Evolutionary conservation across 2,797 vertebrate genomes (phyloP).

Genomic region (Silurus aristotelis): DNA sequence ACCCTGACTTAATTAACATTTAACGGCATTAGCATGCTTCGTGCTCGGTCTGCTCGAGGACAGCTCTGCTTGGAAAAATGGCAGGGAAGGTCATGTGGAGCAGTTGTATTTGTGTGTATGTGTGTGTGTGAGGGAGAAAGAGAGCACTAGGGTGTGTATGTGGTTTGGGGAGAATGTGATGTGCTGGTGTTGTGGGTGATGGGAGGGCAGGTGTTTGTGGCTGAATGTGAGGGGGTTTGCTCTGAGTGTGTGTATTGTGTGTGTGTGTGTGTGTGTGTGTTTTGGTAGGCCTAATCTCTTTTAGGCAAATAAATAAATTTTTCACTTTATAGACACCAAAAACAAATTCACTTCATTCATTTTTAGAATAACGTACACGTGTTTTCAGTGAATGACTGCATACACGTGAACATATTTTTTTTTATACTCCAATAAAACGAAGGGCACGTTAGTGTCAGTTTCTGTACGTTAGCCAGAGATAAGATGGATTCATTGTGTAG

Average conservation of each 20-base stretch:
- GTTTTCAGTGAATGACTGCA: neutral
- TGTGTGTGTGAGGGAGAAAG: slow-evolving; percentile 50
- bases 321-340: too few relatives aligned
- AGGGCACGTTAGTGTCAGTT: slow-evolving; percentile 41
- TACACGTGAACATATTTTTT: neutral
- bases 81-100: slow-evolving; percentile 6
- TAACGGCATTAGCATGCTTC: slow-evolving; percentile 40
- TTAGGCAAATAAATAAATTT: too few relatives aligned
- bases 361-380: neutral
- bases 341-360: too few relatives aligned
- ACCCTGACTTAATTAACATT: slow-evolving; percentile 36
- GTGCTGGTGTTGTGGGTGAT: slow-evolving; percentile 56
- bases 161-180: slow-evolving; percentile 46
- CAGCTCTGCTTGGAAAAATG: slow-evolving; percentile 19
- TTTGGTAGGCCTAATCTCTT: too few relatives aligned
- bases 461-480: slow-evolving; percentile 38
- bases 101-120: slow-evolving; percentile 20
- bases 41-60: neutral
- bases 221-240: slow-evolving; percentile 62
- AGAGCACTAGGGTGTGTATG: slow-evolving; percentile 14
- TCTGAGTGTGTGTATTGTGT: slow-evolving; percentile 59
- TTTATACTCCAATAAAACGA: neutral
- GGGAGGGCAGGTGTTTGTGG: slow-evolving; percentile 74
- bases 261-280: slow-evolving; percentile 52
- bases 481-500: slow-evolving; percentile 49